Percentiles rank a stretch among this genome's conserved stretches.
phyloP scores from a whole-genome alignment of 1,140 invertebrate species.

The Belonocnema kinseyi region DNA sequence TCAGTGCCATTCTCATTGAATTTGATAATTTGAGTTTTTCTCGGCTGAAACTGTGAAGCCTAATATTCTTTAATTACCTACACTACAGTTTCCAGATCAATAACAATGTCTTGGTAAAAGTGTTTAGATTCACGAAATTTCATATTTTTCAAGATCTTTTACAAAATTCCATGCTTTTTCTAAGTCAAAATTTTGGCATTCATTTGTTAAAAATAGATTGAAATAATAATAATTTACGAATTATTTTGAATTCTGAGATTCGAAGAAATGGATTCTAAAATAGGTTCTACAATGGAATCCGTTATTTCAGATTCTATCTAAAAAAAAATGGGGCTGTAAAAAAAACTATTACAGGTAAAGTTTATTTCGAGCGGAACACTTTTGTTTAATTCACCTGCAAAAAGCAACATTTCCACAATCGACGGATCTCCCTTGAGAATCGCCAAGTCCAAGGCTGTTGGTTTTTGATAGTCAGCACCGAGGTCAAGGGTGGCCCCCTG shows the following conservation, averaged over 20 bases:
- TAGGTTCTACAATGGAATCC: background rate
- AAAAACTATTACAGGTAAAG: too few species aligned
- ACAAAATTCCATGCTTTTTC: too few species aligned
- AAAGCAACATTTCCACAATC: slow-evolving; percentile 82
- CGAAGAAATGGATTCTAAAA: slow-evolving; percentile 18
- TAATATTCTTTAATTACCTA: too few species aligned
- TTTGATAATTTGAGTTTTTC: too few species aligned
- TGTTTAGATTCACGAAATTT: too few species aligned
- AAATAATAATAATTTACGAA: slow-evolving; percentile 31
- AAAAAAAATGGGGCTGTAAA: slow-evolving; percentile 40
- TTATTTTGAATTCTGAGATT: background rate
- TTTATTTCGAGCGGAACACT: background rate
- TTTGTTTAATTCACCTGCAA: slow-evolving; percentile 77
- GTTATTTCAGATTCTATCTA: slow-evolving; percentile 23
- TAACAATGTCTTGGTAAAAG: too few species aligned
- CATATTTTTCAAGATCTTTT: too few species aligned
- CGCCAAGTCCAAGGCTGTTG: slow-evolving; percentile 88
- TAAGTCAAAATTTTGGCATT: too few species aligned
- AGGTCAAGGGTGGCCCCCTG: slow-evolving; percentile 84
- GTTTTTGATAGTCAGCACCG: slow-evolving; percentile 83
- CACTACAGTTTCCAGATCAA: too few species aligned
- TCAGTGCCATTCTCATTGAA: too few species aligned
- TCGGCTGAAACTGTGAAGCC: too few species aligned
- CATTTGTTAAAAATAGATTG: background rate
- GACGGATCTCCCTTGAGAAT: slow-evolving; percentile 87